A percentile compares a stretch with the other conserved stretches of the same genome.
Evolutionary conservation across 2,113 vertebrate genomes (phyloP).

Genomic region (Lycocorax pyrrhopterus): DNA sequence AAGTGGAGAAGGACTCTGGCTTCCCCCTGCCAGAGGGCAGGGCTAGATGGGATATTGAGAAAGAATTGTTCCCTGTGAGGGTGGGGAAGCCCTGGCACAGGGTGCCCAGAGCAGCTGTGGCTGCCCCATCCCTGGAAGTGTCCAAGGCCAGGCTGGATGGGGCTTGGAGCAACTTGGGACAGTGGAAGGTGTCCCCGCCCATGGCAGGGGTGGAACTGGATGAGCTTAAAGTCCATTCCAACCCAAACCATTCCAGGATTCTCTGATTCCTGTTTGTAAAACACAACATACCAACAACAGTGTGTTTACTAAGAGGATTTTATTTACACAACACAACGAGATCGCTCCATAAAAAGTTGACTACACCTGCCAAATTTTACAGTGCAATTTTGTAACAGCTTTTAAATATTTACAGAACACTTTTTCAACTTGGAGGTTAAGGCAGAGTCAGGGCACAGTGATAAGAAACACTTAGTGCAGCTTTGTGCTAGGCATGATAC

Average conservation of each 20-base stretch:
- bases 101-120: background rate
- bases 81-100: background rate
- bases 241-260: background rate
- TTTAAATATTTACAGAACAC: constrained; percentile 28
- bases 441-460: constrained; percentile 61
- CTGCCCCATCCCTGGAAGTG: background rate
- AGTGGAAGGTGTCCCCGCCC: background rate
- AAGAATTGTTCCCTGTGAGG: background rate
- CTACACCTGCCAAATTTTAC: background rate
- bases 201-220: background rate
- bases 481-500: background rate
- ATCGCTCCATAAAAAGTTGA: background rate
- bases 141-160: rapidly evolving
- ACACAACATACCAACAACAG: background rate
- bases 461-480: constrained; percentile 40
- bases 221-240: background rate
- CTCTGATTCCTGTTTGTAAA: background rate
- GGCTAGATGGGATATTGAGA: rapidly evolving
- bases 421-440: background rate
- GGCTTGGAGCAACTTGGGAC: rapidly evolving
- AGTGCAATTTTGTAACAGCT: constrained; percentile 43
- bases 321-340: constrained; percentile 46
- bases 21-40: background rate
- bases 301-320: background rate
- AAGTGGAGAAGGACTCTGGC: background rate